phyloP scores from a whole-genome alignment of 2,888 invertebrate genomes.

The Drosophila monieri region DNA sequence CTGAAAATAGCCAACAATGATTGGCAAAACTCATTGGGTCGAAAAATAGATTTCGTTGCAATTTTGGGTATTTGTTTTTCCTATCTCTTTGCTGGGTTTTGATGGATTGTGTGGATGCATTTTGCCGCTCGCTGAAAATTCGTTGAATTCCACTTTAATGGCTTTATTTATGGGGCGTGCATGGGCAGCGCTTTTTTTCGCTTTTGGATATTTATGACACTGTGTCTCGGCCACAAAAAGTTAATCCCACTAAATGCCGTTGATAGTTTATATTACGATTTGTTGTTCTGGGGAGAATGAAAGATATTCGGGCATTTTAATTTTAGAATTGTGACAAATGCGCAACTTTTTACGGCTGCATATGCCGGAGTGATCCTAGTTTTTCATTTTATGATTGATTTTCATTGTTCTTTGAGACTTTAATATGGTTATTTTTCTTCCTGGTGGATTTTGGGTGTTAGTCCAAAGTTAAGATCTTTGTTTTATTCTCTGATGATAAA shows the following conservation, averaged over 20 bases:
- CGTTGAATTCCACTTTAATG: slow-evolving; percentile 72
- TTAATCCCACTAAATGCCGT: slow-evolving; percentile 79
- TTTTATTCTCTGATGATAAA: not conserved
- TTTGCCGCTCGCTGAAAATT: slow-evolving; percentile 44
- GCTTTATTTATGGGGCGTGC: slow-evolving; percentile 73
- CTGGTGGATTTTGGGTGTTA: not conserved
- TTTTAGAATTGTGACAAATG: slow-evolving; percentile 54
- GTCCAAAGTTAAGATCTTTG: not conserved
- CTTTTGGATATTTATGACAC: slow-evolving; percentile 53
- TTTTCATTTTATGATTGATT: slow-evolving; percentile 48
- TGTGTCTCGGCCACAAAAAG: slow-evolving; percentile 67
- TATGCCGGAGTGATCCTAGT: slow-evolving; percentile 25
- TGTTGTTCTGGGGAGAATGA: slow-evolving; percentile 31
- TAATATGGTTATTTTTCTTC: slow-evolving; percentile 12
- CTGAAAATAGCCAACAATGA: slow-evolving; percentile 40
- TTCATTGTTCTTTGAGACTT: slow-evolving; percentile 29
- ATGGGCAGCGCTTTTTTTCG: slow-evolving; percentile 53
- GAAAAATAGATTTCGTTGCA: slow-evolving; percentile 28
- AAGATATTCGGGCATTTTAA: slow-evolving; percentile 25
- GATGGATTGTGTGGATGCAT: slow-evolving; percentile 41
- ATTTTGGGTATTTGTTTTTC: slow-evolving; percentile 12
- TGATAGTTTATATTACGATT: slow-evolving; percentile 77
- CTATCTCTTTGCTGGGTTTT: slow-evolving; percentile 15
- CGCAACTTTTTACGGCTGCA: slow-evolving; percentile 43
- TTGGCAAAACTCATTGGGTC: slow-evolving; percentile 37